Evolutionary conservation across 1,140 invertebrate genomes (phyloP).

Genomic region (Rhagoletis zephyria): DNA sequence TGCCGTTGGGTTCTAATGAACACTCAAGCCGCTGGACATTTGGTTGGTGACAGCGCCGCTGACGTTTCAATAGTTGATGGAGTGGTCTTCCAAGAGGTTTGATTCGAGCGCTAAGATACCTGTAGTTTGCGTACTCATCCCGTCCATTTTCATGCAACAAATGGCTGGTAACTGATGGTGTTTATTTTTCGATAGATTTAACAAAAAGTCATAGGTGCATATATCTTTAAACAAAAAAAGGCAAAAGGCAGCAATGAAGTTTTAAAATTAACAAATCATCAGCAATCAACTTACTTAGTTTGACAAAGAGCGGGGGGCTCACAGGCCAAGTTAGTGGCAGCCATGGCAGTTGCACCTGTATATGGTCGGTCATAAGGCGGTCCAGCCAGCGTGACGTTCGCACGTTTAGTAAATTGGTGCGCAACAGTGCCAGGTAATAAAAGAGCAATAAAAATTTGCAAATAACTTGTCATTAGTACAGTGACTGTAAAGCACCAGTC

Average conservation of each 20-base stretch:
- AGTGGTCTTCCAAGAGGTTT: background rate
- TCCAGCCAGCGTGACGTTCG: conserved; percentile 37
- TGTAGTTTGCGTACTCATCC: conserved; percentile 1
- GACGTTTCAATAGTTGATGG: background rate
- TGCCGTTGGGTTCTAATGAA: background rate
- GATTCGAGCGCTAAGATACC: background rate
- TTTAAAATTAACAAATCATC: background rate
- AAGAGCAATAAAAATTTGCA: background rate
- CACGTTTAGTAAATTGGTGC: conserved; percentile 13
- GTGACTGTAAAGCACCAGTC: conserved; percentile 18
- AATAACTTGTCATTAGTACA: conserved; percentile 26
- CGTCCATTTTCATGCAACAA: background rate
- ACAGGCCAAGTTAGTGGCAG: background rate
- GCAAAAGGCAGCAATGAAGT: background rate
- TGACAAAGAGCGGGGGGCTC: background rate
- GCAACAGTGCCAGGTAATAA: conserved; percentile 25
- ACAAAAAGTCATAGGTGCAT: background rate
- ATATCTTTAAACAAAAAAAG: background rate
- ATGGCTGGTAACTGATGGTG: background rate
- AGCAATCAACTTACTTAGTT: background rate
- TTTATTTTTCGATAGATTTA: background rate
- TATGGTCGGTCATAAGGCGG: background rate
- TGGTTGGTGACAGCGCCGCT: background rate
- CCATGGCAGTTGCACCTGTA: background rate
- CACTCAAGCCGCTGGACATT: background rate